phyloP scores from a whole-genome alignment of 2,888 invertebrate species.

The Apodemia hepburni region DNA sequence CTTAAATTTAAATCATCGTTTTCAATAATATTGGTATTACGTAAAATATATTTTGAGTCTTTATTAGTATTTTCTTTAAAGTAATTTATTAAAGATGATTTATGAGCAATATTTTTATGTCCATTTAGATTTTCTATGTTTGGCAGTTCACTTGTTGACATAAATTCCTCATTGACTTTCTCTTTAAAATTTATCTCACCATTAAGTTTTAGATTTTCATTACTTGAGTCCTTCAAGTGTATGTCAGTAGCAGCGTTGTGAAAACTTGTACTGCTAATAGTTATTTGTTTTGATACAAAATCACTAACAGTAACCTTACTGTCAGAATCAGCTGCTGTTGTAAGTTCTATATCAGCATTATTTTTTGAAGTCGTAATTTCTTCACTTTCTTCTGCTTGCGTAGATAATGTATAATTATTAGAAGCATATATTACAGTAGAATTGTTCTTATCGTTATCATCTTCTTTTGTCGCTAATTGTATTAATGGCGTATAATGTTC shows the following conservation, averaged over 20 bases:
- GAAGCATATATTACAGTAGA: not conserved
- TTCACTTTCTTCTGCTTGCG: conserved; percentile 17
- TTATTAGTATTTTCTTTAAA: not conserved
- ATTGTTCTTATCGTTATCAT: not conserved
- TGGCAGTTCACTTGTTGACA: not conserved
- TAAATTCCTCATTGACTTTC: not conserved
- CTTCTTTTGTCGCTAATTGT: not conserved
- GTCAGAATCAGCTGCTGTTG: not conserved
- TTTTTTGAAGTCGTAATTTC: not conserved
- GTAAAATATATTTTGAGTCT: not conserved
- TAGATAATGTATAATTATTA: conserved; percentile 8
- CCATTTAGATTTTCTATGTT: not conserved
- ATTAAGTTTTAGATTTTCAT: not conserved
- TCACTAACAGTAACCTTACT: not conserved
- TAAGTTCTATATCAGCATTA: not conserved
- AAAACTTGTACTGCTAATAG: not conserved
- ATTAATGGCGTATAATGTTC: not conserved
- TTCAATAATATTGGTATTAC: conserved; percentile 4
- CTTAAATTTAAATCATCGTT: not conserved
- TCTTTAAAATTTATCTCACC: not conserved
- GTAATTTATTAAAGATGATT: not conserved
- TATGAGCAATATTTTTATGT: not conserved
- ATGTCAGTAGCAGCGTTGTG: too few species aligned
- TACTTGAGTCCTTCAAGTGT: not conserved
- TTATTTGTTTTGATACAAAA: not conserved